A percentile compares a stretch with the other conserved stretches of the same genome.
phyloP scores from a whole-genome alignment of 2,797 vertebrate genomes.

The Clarias pachynema region DNA sequence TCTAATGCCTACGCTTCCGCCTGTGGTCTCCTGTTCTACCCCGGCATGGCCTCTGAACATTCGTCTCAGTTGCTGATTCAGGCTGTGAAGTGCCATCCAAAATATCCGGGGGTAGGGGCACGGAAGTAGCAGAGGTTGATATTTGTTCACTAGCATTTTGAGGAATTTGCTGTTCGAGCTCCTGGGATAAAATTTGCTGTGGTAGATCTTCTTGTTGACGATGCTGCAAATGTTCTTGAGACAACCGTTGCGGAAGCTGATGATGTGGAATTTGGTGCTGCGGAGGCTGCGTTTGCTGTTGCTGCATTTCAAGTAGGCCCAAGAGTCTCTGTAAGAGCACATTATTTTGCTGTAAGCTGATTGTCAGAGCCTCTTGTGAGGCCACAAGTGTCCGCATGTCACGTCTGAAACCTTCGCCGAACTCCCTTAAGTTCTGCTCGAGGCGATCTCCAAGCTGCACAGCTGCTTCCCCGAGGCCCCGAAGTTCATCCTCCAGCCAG shows the following conservation, averaged over 20 bases:
- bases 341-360: slow-evolving; percentile 82
- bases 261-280: slow-evolving; percentile 49
- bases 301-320: slow-evolving; percentile 78
- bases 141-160: slow-evolving; percentile 67
- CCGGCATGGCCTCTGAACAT: slow-evolving; percentile 70
- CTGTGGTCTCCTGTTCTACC: slow-evolving; percentile 76
- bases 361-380: slow-evolving; percentile 78
- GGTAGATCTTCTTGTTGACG: slow-evolving; percentile 29
- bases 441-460: slow-evolving; percentile 78
- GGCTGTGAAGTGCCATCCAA: slow-evolving; percentile 67
- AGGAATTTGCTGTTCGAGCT: slow-evolving; percentile 64
- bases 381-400: slow-evolving; percentile 79
- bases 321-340: slow-evolving; percentile 79
- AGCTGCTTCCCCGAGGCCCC: slow-evolving; percentile 78
- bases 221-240: slow-evolving; percentile 62
- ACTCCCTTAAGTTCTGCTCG: slow-evolving; percentile 77
- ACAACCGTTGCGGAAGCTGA: slow-evolving; percentile 59
- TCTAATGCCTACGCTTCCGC: slow-evolving; percentile 73
- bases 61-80: slow-evolving; percentile 62
- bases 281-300: slow-evolving; percentile 66
- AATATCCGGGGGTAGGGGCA: slow-evolving; percentile 68
- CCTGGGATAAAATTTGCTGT: slow-evolving; percentile 62
- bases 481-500: slow-evolving; percentile 82
- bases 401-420: slow-evolving; percentile 76
- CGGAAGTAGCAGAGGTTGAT: slow-evolving; percentile 55